A percentile compares a stretch with the other conserved stretches of the same genome.
phyloP scores from a whole-genome alignment of 2,797 vertebrate genomes.

The Pachyuromys duprasi region DNA sequence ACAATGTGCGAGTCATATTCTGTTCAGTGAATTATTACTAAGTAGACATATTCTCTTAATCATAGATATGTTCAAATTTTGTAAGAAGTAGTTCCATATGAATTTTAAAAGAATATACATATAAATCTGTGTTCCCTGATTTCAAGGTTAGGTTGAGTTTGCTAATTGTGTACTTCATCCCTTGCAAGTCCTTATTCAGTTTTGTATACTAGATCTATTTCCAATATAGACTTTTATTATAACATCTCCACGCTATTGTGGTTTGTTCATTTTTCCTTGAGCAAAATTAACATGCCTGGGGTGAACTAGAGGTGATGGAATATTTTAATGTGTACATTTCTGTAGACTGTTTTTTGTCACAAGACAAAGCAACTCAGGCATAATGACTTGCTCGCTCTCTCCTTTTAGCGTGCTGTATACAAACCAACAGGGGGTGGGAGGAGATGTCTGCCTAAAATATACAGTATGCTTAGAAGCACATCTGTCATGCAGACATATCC shows the following conservation, averaged over 20 bases:
- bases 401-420: conserved; percentile 69
- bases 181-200: conserved; percentile 19
- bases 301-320: conserved; percentile 65
- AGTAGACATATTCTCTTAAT: neutral
- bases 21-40: conserved; percentile 45
- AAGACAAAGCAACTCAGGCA: conserved; percentile 57
- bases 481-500: conserved; percentile 80
- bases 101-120: neutral
- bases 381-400: conserved; percentile 39
- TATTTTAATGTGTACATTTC: conserved; percentile 58
- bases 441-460: conserved; percentile 77
- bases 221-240: conserved; percentile 32
- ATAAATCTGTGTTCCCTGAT: neutral
- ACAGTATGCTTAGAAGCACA: conserved; percentile 77
- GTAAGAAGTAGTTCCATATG: neutral
- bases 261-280: conserved; percentile 65
- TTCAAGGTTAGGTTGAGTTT: conserved; percentile 39
- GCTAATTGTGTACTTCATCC: conserved; percentile 33
- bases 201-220: conserved; percentile 60
- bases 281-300: conserved; percentile 39
- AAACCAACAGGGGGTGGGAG: conserved; percentile 55
- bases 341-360: conserved; percentile 59
- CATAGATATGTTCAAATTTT: neutral
- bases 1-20: conserved; percentile 32
- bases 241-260: conserved; percentile 17